Base-by-base conservation (phyloP, 2,113 vertebrate species). In the Paramormyrops kingsleyae region DNA sequence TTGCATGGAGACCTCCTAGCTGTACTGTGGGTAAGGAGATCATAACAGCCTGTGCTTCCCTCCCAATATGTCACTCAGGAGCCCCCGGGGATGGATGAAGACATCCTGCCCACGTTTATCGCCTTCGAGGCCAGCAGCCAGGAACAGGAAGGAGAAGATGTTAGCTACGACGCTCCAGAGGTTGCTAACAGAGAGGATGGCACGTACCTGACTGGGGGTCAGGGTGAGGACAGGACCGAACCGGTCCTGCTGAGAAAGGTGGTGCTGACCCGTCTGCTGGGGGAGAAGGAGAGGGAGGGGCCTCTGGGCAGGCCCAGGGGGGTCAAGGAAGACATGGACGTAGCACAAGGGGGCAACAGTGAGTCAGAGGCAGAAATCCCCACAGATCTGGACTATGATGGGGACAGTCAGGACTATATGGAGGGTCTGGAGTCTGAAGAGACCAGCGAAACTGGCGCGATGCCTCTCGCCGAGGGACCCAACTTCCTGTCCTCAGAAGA, bases 241-340 rank as follows among this genome's bases (percentile, higher is more conserved):
- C 94, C 95, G 6, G 92, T 95, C 46, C 92, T 96, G 53, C 39
- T 96, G 88, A 96, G 94, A 56, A 93, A 95, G 31, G 94, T 95
- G 56, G 94, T 94, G 88, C 87, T 96, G 83, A 91, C 90, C 1
- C 91, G 93, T 21, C 93, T 96, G 49, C 91, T 95, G 35, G 94
- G 91, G 87, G 93, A 91, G 46, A 92, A 91, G 35, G 94, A 94
- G n/a, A 90, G 93, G 39, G 92, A 92, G 62, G 90, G 52, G 80
- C 91, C 91, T 19, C 90, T 93, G 88, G 85, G 46, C 39, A 15
- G 87, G 87, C 9, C 85, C 24, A 86, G 77, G 3, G 59, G 0
- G 59, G 27, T 12, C 50, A 13, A 35, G 46, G 47, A 21, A 59
- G 56, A 27, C 50, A 24, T 35, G 46, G 62, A 19, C 56, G 77